These are phyloP conservation scores for Tretioscincus oriximinensis DNA, from an alignment of 2,113 vertebrate genomes.

Conservation along the genomic window DNA sequence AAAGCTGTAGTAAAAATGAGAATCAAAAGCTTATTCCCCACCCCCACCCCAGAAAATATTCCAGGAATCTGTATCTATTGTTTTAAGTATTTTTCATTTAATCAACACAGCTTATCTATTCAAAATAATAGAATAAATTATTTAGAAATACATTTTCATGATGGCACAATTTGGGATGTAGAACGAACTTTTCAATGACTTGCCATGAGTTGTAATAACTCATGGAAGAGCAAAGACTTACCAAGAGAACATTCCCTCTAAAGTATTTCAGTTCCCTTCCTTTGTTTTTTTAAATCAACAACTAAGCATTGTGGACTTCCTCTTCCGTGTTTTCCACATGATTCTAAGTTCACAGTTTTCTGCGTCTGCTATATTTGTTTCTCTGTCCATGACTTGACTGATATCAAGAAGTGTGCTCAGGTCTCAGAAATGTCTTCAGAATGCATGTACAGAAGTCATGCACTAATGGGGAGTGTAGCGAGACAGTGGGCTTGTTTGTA, in stretches of 20 bases:
- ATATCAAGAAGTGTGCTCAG: too few species aligned
- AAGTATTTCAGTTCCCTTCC: not conserved
- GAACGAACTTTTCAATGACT: not conserved
- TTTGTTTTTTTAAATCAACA: too few species aligned
- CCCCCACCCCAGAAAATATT: conserved; percentile 22
- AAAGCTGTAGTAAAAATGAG: not conserved
- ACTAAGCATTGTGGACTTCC: too few species aligned
- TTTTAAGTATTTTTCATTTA: not conserved
- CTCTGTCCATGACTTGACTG: too few species aligned
- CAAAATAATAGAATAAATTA: conserved; percentile 3
- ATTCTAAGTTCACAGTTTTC: too few species aligned
- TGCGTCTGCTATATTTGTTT: too few species aligned
- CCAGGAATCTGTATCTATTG: conserved; percentile 35
- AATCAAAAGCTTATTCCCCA: conserved; percentile 34
- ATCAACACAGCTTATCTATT: conserved; percentile 11
- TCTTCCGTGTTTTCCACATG: too few species aligned
- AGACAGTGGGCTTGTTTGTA: too few species aligned
- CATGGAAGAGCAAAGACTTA: not conserved
- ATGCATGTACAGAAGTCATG: too few species aligned
- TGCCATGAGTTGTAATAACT: not conserved
- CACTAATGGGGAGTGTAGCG: too few species aligned
- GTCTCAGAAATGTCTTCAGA: too few species aligned
- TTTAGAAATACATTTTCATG: not conserved
- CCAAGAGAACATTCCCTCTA: too few species aligned
- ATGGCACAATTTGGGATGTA: not conserved